phyloP scores from a whole-genome alignment of 2,888 invertebrate species.

The Lasioglossum zephyrum region DNA sequence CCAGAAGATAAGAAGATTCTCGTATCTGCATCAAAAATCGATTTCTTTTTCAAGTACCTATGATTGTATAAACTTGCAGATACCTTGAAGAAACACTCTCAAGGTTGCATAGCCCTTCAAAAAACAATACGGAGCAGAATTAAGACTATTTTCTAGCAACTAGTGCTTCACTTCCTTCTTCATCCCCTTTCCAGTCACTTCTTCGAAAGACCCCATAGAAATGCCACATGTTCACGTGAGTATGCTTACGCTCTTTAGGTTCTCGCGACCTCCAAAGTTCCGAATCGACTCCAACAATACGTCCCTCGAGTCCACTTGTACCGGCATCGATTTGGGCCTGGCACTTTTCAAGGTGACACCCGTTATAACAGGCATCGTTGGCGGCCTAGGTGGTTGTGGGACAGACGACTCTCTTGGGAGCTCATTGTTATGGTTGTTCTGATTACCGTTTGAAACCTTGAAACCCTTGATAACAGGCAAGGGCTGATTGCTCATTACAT shows the following conservation, averaged over 20 bases:
- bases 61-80: no score
- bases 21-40: no score
- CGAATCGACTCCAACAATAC: slow-evolving; percentile 90
- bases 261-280: slow-evolving; percentile 86
- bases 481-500: slow-evolving; percentile 46
- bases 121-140: not conserved
- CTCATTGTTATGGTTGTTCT: slow-evolving; percentile 28
- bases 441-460: slow-evolving; percentile 52
- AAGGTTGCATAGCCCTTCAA: not conserved
- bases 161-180: not conserved
- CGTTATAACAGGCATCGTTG: slow-evolving; percentile 81
- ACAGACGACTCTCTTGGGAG: not conserved
- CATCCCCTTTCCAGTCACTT: not conserved
- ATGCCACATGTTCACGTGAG: not conserved
- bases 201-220: not conserved
- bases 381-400: slow-evolving; percentile 70
- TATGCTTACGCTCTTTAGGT: slow-evolving; percentile 76
- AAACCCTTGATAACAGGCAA: slow-evolving; percentile 77
- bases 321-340: slow-evolving; percentile 74
- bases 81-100: not conserved
- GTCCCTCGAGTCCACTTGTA: slow-evolving; percentile 87
- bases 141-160: not conserved
- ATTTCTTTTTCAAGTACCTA: no score
- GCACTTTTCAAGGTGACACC: slow-evolving; percentile 81
- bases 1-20: no score